Evolutionary conservation across 2,888 invertebrate species (phyloP), one percentile per base, ranked within the genome.

Genomic region (Thysanoteuthis rhombus): DNA sequence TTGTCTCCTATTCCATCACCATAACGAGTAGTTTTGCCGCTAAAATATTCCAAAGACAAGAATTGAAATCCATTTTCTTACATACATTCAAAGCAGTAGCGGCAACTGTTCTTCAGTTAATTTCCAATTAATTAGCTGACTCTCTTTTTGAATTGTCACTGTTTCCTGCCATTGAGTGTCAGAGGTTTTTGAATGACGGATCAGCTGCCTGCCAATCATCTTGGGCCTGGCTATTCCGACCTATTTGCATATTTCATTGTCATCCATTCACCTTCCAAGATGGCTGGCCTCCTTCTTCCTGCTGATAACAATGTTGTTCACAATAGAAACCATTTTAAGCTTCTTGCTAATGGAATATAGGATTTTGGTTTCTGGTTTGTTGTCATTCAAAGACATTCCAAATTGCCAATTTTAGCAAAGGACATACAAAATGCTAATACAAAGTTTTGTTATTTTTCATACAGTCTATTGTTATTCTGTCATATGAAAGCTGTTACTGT

Each of bases 221-320:
- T 75, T n/a, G 75, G 16, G n/a, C 75, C 12, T 75, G n/a, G n/a
- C n/a, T n/a, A 75, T 75, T 36, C n/a, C n/a, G 36, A 75, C n/a
- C 75, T 75, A 75, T 75, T 75, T 75, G 75, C 75, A n/a, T n/a
- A n/a, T n/a, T n/a, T 75, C 75, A 36, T 36, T 75, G 36, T 75
- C 75, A 75, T 75, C 10, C n/a, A 75, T 75, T 75, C 75, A 36
- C n/a, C 16, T 75, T 75, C 75, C 75, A 75, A 75, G n/a, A 75
- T 75, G 75, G 75, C 75, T 75, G 75, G 75, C 75, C 75, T n/a
- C 75, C 75, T 75, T n/a, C n/a, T n/a, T 75, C n/a, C 75, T 75
- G 75, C 75, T 75, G 75, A 36, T n/a, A 75, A 36, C 75, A n/a
- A n/a, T 36, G 36, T 75, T 75, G 12, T 16, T 36, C 12, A 75